These are phyloP conservation scores for Anthoscopus minutus DNA, from an alignment of 2,113 vertebrate genomes.

Conservation along the genomic window DNA sequence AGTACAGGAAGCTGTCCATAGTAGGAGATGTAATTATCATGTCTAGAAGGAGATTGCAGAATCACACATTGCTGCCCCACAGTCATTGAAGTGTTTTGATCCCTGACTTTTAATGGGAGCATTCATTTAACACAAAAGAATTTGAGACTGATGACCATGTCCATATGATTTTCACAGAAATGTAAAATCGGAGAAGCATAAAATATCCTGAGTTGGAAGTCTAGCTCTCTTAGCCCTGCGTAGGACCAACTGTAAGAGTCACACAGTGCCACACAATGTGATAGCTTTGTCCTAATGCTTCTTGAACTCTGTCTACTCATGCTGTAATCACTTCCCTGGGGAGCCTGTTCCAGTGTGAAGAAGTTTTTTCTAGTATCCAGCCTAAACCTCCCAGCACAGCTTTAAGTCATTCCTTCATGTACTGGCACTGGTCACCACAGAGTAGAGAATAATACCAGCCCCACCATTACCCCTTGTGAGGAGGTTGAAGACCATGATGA, in stretches of 20 bases:
- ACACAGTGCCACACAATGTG: neutral
- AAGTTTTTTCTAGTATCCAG: neutral
- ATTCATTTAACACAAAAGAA: neutral
- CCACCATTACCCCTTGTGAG: fast-evolving
- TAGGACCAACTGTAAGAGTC: neutral
- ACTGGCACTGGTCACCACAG: neutral
- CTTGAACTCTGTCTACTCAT: neutral
- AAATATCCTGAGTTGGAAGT: neutral
- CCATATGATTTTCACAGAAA: neutral
- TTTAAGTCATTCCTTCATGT: neutral
- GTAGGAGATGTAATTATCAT: neutral
- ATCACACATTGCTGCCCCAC: neutral
- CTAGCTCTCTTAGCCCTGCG: neutral
- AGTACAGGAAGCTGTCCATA: fast-evolving
- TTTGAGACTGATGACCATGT: neutral
- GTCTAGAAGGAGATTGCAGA: neutral
- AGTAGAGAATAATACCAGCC: neutral
- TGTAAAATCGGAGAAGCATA: neutral
- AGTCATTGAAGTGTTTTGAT: neutral
- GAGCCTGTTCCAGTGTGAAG: neutral
- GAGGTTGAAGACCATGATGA: neutral
- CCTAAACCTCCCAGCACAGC: neutral
- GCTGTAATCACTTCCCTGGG: neutral
- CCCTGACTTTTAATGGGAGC: neutral
- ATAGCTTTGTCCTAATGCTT: neutral